phyloP scores from a whole-genome alignment of 2,797 vertebrate genomes.

The Sphaeramia orbicularis region DNA sequence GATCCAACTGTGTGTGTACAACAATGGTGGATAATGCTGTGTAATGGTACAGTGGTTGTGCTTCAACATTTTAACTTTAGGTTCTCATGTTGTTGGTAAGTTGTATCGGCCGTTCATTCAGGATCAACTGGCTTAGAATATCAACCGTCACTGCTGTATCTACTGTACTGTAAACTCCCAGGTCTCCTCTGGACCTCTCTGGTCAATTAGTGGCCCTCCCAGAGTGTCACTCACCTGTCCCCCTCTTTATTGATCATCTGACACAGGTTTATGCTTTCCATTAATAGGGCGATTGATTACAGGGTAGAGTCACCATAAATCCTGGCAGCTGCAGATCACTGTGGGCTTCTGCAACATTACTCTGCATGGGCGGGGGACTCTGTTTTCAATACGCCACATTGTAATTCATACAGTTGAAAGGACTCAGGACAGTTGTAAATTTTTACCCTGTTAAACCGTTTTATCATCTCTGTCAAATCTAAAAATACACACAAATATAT shows the following conservation, averaged over 20 bases:
- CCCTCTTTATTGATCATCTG: conserved; percentile 81
- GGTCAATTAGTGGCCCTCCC: conserved; percentile 70
- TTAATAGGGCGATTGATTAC: conserved; percentile 83
- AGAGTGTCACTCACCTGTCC: conserved; percentile 70
- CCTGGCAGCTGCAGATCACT: conserved; percentile 49
- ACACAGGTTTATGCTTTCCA: conserved; percentile 83
- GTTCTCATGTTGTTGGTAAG: conserved; percentile 11
- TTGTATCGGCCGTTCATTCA: too few species aligned
- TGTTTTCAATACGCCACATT: conserved; percentile 12
- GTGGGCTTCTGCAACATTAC: conserved; percentile 45
- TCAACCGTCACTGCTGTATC: not conserved
- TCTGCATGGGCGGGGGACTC: conserved; percentile 50
- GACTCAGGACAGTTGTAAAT: not conserved
- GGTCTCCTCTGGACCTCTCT: conserved; percentile 25
- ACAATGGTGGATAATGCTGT: not conserved
- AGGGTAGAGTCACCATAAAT: conserved; percentile 60
- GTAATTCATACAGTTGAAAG: conserved; percentile 13
- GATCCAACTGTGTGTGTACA: not conserved
- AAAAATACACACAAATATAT: not conserved
- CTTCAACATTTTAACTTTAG: not conserved
- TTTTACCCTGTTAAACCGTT: too few species aligned
- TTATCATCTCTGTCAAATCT: not conserved
- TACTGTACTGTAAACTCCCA: not conserved
- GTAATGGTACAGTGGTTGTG: not conserved
- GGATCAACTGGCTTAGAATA: too few species aligned